phyloP scores from a whole-genome alignment of 2,797 vertebrate genomes.

The Notolepis coatsorum region DNA sequence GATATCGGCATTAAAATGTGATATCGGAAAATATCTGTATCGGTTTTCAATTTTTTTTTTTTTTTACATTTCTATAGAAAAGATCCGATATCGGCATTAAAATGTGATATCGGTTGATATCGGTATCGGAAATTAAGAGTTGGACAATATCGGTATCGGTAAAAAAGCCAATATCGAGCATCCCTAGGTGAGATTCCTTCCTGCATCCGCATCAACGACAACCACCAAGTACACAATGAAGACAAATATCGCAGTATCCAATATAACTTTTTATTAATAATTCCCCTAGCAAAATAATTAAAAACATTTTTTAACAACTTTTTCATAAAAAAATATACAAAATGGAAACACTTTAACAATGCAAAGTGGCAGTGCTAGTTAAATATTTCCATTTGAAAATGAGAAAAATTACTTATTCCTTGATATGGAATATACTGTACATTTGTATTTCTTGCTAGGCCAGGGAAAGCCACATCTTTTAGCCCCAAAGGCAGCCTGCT shows the following conservation, averaged over 20 bases:
- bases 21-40: too few relatives aligned
- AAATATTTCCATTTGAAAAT: slow-evolving; percentile 43
- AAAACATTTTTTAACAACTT: slow-evolving; percentile 49
- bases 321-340: slow-evolving; percentile 49
- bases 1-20: too few relatives aligned
- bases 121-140: too few relatives aligned
- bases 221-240: background rate
- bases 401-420: slow-evolving; percentile 2
- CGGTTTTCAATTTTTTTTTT: too few relatives aligned
- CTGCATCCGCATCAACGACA: too few relatives aligned
- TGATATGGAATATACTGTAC: background rate
- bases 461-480: background rate
- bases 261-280: slow-evolving; percentile 7
- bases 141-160: too few relatives aligned
- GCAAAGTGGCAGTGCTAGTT: slow-evolving; percentile 19
- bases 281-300: slow-evolving; percentile 9
- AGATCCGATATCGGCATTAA: too few relatives aligned
- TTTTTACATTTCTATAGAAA: too few relatives aligned
- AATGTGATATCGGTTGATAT: too few relatives aligned
- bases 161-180: too few relatives aligned
- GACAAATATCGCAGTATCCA: background rate
- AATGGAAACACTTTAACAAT: slow-evolving; percentile 49
- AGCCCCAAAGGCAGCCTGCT: background rate
- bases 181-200: too few relatives aligned
- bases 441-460: background rate